Conservation (phyloP, 2,888 invertebrate species). For the Schrankia costaestrigalis region DNA sequence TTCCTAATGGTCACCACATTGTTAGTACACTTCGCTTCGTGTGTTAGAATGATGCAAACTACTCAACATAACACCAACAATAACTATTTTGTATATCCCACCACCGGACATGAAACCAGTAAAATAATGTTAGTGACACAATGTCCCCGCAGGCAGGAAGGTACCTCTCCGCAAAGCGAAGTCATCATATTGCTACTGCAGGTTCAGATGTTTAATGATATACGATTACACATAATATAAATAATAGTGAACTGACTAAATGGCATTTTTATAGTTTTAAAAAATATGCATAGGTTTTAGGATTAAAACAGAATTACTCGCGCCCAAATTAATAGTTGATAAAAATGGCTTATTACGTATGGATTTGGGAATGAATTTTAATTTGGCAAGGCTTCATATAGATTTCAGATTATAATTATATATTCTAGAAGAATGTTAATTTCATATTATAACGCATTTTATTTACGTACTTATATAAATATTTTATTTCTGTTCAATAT, state of each 20-base stretch:
- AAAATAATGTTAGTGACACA: conserved; percentile 69
- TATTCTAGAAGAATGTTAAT: too few species aligned
- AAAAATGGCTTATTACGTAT: conserved; percentile 10
- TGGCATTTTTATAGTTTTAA: conserved; percentile 34
- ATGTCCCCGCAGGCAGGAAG: conserved; percentile 80
- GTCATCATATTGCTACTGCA: conserved; percentile 69
- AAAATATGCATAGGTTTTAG: conserved; percentile 10
- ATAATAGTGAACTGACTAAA: conserved; percentile 16
- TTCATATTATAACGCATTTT: too few species aligned
- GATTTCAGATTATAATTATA: too few species aligned
- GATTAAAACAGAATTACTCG: conserved; percentile 16
- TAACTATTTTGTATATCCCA: conserved; percentile 54
- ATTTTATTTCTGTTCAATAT: too few species aligned
- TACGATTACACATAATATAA: conserved; percentile 23
- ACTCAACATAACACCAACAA: conserved; percentile 45
- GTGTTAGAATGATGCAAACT: conserved; percentile 62
- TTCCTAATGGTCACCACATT: conserved; percentile 38
- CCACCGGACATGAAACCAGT: conserved; percentile 61
- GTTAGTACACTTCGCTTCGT: conserved; percentile 54
- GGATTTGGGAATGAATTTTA: conserved; percentile 2
- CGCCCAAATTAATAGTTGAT: conserved; percentile 12
- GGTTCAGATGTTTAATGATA: conserved; percentile 37
- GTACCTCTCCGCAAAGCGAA: conserved; percentile 80
- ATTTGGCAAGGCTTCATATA: conserved; percentile 9
- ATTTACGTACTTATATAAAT: too few species aligned